These are phyloP conservation scores for Chelonoidis abingdonii DNA, from an alignment of 2,113 vertebrate genomes.

Conservation along the genomic window DNA sequence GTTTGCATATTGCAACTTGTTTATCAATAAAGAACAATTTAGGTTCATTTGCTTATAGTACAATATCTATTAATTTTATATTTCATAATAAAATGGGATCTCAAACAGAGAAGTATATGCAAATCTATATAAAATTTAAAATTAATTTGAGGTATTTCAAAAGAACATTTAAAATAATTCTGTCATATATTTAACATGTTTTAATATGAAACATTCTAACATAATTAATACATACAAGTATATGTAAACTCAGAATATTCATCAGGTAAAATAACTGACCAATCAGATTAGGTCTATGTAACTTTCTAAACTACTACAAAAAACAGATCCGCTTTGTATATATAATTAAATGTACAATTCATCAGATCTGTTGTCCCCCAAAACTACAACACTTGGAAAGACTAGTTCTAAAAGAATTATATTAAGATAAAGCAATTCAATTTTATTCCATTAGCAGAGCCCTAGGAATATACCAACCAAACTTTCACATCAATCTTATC, in stretches of 20 bases:
- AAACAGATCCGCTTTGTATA: not conserved
- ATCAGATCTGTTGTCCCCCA: constrained; percentile 17
- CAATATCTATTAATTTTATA: not conserved
- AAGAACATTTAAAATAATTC: not conserved
- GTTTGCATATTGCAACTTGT: not conserved
- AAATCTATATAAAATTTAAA: not conserved
- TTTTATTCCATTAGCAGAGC: constrained; percentile 24
- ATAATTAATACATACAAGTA: not conserved
- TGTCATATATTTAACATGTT: not conserved
- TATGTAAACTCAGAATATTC: not conserved
- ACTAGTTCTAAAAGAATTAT: constrained; percentile 23
- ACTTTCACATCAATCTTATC: not conserved
- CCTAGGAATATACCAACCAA: not conserved
- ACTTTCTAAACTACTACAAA: not conserved
- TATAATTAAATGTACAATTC: constrained; percentile 42
- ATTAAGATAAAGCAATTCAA: constrained; percentile 31
- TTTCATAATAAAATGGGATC: not conserved
- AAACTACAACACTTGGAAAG: constrained; percentile 10
- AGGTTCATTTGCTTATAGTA: not conserved
- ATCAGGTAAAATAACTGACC: not conserved
- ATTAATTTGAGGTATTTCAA: not conserved
- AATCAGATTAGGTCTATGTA: not conserved
- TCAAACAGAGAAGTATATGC: not conserved
- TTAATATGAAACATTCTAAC: not conserved
- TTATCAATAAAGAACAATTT: not conserved